phyloP scores from a whole-genome alignment of 2,113 vertebrate genomes.

The Alexandromys fortis region DNA sequence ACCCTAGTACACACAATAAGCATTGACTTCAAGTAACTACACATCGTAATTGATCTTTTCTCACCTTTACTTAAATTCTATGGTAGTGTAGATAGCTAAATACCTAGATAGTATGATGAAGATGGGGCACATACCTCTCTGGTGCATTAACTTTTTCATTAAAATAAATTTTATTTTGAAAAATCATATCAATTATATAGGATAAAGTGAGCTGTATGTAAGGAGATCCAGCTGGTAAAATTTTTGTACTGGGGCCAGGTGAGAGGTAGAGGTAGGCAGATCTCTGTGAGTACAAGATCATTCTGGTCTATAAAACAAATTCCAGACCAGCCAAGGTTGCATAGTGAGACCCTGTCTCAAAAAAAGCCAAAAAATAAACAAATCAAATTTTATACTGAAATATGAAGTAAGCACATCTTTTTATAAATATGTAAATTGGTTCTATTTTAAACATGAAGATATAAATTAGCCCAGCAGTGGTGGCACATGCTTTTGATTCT shows the following conservation, averaged over 20 bases:
- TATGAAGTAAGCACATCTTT: background rate
- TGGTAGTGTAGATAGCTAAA: background rate
- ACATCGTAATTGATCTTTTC: constrained; percentile 17
- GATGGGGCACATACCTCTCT: background rate
- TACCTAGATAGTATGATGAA: background rate
- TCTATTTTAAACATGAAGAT: background rate
- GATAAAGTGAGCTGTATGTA: background rate
- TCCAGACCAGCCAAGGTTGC: background rate
- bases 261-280: background rate
- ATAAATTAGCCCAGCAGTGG: no score
- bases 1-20: background rate
- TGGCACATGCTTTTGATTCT: no score
- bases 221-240: background rate
- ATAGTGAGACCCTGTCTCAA: background rate
- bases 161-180: background rate
- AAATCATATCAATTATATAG: background rate
- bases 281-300: background rate
- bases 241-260: background rate
- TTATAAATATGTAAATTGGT: background rate
- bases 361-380: background rate
- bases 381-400: background rate
- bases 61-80: constrained; percentile 25
- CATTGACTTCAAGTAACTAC: background rate
- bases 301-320: background rate
- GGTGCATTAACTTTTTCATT: background rate